Evolutionary conservation across 2,888 invertebrate species (phyloP).

Genomic region (Tethea ocularis): DNA sequence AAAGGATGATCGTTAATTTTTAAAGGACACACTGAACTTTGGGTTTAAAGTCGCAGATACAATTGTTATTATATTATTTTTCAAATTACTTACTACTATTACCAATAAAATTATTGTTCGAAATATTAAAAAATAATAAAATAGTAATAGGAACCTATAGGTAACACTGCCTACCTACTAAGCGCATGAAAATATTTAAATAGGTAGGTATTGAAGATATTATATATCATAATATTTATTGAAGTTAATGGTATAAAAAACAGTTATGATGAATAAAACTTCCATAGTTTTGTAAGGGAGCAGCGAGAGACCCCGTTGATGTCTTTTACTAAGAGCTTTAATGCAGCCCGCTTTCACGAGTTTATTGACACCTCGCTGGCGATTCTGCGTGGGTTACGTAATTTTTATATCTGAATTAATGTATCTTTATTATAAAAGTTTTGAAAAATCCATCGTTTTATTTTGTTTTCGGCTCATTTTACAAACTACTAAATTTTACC

Average conservation of each 20-base stretch:
- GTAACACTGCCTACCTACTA: no score
- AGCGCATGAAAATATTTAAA: no score
- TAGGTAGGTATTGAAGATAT: conserved; percentile 16
- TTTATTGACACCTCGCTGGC: conserved; percentile 56
- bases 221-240: conserved; percentile 22
- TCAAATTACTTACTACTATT: not conserved
- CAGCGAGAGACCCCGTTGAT: conserved; percentile 67
- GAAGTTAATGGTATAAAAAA: conserved; percentile 28
- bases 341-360: conserved; percentile 63
- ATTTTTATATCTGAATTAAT: conserved; percentile 9
- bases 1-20: conserved; percentile 83
- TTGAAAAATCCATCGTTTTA: not conserved
- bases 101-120: no score
- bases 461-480: not conserved
- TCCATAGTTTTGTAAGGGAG: conserved; percentile 30
- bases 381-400: conserved; percentile 25
- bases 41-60: conserved; percentile 57
- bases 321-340: conserved; percentile 74
- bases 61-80: conserved; percentile 33
- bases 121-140: no score
- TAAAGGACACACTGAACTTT: conserved; percentile 77
- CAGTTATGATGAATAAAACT: conserved; percentile 37
- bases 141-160: no score
- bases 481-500: not conserved
- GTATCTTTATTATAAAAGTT: not conserved